Conservation (phyloP, 2,888 invertebrate species). For the Peribatodes rhomboidaria region DNA sequence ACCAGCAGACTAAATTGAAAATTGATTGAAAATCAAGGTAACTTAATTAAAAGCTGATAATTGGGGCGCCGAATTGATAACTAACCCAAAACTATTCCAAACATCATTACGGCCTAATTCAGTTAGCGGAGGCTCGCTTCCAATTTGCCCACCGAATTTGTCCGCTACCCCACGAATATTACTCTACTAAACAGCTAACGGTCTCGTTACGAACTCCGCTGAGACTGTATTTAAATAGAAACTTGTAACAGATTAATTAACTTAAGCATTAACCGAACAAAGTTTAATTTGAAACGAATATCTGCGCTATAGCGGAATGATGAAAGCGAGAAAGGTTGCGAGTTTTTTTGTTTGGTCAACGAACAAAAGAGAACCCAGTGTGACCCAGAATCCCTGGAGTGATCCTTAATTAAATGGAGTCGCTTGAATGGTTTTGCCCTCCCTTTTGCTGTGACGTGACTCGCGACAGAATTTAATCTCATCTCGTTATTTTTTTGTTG, state of each 20-base stretch:
- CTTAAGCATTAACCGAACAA: constrained; percentile 3
- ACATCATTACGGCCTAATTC: constrained; percentile 31
- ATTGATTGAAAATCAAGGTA: background rate
- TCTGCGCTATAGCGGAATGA: constrained; percentile 25
- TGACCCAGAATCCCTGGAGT: constrained; percentile 44
- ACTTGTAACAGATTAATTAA: constrained; percentile 10
- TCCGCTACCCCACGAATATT: constrained; percentile 4
- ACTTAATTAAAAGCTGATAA: constrained; percentile 3
- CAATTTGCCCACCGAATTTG: constrained; percentile 24
- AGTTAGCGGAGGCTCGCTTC: constrained; percentile 17
- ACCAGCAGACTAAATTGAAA: background rate
- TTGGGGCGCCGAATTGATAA: constrained; percentile 18
- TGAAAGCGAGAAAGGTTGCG: constrained; percentile 14
- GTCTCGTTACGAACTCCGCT: constrained; percentile 1
- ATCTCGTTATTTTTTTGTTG: constrained; percentile 37
- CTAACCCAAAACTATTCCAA: constrained; percentile 21
- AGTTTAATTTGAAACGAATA: constrained; percentile 23
- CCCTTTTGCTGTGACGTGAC: constrained; percentile 38
- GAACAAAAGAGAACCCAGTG: constrained; percentile 39
- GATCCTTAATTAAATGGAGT: constrained; percentile 49
- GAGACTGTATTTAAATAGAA: constrained; percentile 4
- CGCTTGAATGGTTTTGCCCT: constrained; percentile 45
- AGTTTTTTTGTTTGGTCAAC: constrained; percentile 28
- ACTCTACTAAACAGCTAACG: constrained; percentile 1
- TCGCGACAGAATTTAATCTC: constrained; percentile 41